These are phyloP conservation scores for Xiphydria camelus DNA, from an alignment of 2,888 invertebrate species.

Conservation along the genomic window DNA sequence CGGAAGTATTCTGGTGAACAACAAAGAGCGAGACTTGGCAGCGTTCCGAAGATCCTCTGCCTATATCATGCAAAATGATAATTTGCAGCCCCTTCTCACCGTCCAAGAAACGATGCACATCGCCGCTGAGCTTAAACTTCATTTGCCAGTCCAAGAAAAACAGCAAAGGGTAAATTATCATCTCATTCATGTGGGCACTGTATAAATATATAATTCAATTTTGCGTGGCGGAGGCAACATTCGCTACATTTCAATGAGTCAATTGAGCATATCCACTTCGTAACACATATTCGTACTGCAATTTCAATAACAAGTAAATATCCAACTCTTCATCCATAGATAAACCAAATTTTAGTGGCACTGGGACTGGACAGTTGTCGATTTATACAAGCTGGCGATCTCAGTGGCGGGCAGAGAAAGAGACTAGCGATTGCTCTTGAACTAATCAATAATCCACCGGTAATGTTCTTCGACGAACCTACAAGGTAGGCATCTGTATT, in stretches of 20 bases:
- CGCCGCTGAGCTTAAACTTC: conserved; percentile 85
- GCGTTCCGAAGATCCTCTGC: conserved; percentile 62
- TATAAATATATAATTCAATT: background rate
- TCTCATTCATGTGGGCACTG: background rate
- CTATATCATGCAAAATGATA: conserved; percentile 89
- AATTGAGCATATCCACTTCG: too few relatives aligned
- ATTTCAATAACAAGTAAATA: too few relatives aligned
- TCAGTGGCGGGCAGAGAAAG: conserved; percentile 91
- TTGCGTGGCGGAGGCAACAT: background rate
- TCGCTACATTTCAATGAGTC: background rate
- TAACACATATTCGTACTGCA: too few relatives aligned
- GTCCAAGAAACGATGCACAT: conserved; percentile 84
- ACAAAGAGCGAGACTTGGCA: conserved; percentile 67
- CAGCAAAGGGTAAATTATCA: conserved; percentile 67
- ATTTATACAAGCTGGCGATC: conserved; percentile 68
- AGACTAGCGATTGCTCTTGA: conserved; percentile 88
- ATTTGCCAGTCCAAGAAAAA: conserved; percentile 67
- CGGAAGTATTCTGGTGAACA: conserved; percentile 77
- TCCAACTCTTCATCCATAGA: conserved; percentile 60
- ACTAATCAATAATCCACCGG: conserved; percentile 86
- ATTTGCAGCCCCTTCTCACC: conserved; percentile 79
- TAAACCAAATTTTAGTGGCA: conserved; percentile 77
- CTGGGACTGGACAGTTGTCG: conserved; percentile 71
- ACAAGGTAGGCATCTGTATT: conserved; percentile 69
- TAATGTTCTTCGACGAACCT: conserved; percentile 94